These are phyloP conservation scores for Pelecanus crispus DNA, from an alignment of 2,113 vertebrate species.

Conservation along the genomic window DNA sequence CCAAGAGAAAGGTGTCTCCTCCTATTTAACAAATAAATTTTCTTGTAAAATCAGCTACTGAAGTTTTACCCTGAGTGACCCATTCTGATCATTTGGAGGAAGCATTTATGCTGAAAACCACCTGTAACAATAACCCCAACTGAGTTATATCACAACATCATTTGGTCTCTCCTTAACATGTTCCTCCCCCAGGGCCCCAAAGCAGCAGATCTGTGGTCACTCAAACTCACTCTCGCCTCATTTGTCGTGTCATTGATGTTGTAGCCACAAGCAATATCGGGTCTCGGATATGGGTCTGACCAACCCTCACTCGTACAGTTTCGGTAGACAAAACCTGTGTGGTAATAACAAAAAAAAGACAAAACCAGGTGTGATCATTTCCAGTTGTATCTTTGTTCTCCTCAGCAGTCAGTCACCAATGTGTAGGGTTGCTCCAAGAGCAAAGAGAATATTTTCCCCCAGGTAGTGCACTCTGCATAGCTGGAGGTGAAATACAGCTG, in stretches of 20 bases:
- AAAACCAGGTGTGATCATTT: not conserved
- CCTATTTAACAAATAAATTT: not conserved
- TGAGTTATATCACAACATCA: not conserved
- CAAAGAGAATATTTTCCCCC: not conserved
- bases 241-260: slow-evolving; percentile 73
- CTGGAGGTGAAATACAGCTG: slow-evolving; percentile 19
- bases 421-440: not conserved
- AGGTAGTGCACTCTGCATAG: not conserved
- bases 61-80: not conserved
- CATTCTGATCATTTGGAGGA: not conserved
- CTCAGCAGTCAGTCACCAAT: rapidly evolving
- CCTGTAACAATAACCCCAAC: not conserved
- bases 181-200: not conserved
- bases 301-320: slow-evolving; percentile 85
- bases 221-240: slow-evolving; percentile 61
- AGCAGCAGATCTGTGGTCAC: not conserved
- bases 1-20: not conserved
- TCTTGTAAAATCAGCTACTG: not conserved
- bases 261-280: slow-evolving; percentile 82
- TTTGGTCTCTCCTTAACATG: not conserved
- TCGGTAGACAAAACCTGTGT: slow-evolving; percentile 79
- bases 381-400: not conserved
- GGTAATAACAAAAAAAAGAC: not conserved
- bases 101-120: not conserved
- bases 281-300: slow-evolving; percentile 79